Base-by-base conservation (phyloP, 2,797 vertebrate genomes). In the Ficedula albicollis region DNA sequence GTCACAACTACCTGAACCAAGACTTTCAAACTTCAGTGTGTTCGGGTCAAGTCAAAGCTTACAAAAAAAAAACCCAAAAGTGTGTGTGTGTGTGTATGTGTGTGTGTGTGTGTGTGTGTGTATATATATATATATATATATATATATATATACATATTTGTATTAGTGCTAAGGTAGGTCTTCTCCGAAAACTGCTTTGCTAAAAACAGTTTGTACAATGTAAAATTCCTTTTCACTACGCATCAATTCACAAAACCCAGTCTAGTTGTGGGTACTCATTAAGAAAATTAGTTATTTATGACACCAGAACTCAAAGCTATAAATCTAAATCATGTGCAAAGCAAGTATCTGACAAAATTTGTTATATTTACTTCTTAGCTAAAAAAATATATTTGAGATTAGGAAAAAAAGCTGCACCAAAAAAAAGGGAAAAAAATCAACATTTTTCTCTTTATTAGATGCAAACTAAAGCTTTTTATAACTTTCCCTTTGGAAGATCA, bases 401-500 rank as follows among this genome's bases (percentile, higher is more conserved):
- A 74, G 20, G 29, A 90, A 29, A 93, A 89, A 69, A 79, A 38
- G 14, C 11, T 41, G 25, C 19, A 88, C 3, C 13, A 38, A 32
- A 39, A 36, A 19, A 16, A 21, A 41, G 11, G 34, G 32, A 4
- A 51, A 69, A 75, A 44, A 11, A 6, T 17, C 7, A 27, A 5
- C 48, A 73, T 49, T 81, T 64, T 87, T 44, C 16, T 56, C 32
- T 52, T 60, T 85, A 79, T 67, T 85, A 83, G 39, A 85, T 34
- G 34, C 66, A 84, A 91, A 72, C 43, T 30, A 58, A 70, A 91
- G 81, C 84, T 74, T 87, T 84, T 83, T 83, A 32, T 72, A 86
- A 92, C 51, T 75, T 83, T 78, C 82, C 76, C 62, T 75, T 72
- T 89, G 66, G 74, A 94, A 94, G 51, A 96, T 73, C 69, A 86